A percentile compares a stretch with the other conserved stretches of the same genome.
Conservation (phyloP, 2,797 vertebrate species). For the Danio tinwini region DNA sequence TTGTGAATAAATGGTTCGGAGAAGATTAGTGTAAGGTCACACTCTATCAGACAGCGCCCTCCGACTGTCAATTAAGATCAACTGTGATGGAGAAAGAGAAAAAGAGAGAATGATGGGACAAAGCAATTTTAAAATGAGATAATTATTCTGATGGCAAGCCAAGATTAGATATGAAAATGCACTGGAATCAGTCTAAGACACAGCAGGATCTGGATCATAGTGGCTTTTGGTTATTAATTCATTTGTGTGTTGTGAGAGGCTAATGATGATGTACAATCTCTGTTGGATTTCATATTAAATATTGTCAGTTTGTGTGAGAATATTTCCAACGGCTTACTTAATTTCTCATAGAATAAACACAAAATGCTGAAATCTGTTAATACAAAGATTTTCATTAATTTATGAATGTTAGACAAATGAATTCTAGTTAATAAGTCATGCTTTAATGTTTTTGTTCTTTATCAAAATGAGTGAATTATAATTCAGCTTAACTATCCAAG, state of each 20-base stretch:
- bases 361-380: no score
- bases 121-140: constrained; percentile 19
- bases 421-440: no score
- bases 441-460: no score
- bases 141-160: constrained; percentile 35
- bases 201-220: background rate
- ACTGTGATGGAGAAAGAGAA: constrained; percentile 10
- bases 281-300: background rate
- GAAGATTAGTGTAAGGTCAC: constrained; percentile 13
- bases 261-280: background rate
- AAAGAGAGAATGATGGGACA: constrained; percentile 7
- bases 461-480: no score
- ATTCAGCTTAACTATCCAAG: no score
- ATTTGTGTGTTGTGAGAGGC: background rate
- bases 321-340: background rate
- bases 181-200: background rate
- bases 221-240: background rate
- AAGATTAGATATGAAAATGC: constrained; percentile 28
- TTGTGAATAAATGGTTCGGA: constrained; percentile 19
- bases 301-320: background rate
- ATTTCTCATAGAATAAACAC: no score
- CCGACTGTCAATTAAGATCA: constrained; percentile 50
- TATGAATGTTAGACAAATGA: no score
- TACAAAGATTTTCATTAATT: no score
- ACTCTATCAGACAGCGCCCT: constrained; percentile 11